Conservation (phyloP, 2,888 invertebrate species). For the Lithodes maja region DNA sequence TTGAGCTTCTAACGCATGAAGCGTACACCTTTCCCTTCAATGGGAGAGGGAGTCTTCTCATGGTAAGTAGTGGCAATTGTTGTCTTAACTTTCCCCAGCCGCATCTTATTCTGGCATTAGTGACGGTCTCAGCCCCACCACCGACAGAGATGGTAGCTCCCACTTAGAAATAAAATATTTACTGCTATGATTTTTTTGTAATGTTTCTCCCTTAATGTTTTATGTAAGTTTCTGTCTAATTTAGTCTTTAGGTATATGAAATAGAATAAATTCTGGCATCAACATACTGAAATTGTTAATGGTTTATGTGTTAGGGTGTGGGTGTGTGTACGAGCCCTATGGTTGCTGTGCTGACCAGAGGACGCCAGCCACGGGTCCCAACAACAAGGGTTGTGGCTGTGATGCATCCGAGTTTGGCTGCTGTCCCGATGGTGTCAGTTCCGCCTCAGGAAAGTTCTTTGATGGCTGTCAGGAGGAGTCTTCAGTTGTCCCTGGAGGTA, state of each 20-base stretch:
- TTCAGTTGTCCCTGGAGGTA: conserved; percentile 80
- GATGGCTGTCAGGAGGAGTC: conserved; percentile 81
- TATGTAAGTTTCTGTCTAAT: not conserved
- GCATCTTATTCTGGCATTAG: no score
- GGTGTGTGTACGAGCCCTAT: conserved; percentile 84
- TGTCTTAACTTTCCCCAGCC: no score
- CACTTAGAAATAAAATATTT: no score
- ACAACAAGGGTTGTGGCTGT: conserved; percentile 88
- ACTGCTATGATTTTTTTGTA: no score
- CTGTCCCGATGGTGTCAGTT: conserved; percentile 87
- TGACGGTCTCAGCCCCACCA: no score
- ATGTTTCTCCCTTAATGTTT: not conserved
- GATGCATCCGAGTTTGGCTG: conserved; percentile 92
- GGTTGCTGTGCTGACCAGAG: conserved; percentile 92
- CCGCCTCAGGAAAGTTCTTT: conserved; percentile 88
- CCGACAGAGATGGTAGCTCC: no score
- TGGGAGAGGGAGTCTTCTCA: no score
- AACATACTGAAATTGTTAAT: not conserved
- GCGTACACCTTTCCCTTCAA: no score
- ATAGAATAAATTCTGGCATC: not conserved
- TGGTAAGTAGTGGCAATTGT: no score
- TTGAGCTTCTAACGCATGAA: no score
- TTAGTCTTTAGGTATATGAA: not conserved
- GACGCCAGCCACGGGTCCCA: conserved; percentile 87
- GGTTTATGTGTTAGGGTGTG: conserved; percentile 80